Percentiles rank a stretch among this genome's conserved stretches.
Evolutionary conservation across 2,797 vertebrate species (phyloP).

Genomic region (Rhinogobio ventralis): DNA sequence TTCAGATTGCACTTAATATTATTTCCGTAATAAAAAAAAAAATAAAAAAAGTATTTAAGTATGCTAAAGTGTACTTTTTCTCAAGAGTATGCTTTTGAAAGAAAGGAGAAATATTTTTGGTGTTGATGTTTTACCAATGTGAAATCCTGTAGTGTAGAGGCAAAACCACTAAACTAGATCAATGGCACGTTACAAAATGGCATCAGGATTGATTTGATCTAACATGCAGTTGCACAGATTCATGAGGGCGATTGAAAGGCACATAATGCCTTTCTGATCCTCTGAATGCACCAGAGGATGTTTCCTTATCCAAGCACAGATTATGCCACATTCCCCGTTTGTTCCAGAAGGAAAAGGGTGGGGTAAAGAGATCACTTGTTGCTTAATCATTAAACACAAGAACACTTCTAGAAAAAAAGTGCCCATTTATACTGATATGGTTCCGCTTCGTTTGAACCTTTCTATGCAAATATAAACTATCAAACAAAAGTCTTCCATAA

Average conservation of each 20-base stretch:
- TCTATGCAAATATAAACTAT: background rate
- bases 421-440: background rate
- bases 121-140: background rate
- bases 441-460: background rate
- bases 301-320: slow-evolving; percentile 45
- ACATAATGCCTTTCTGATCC: slow-evolving; percentile 47
- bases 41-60: too few species aligned
- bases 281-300: slow-evolving; percentile 45
- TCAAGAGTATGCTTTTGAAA: background rate
- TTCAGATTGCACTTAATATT: background rate
- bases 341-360: slow-evolving; percentile 28
- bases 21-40: background rate
- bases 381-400: background rate
- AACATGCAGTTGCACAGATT: slow-evolving; percentile 26
- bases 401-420: background rate
- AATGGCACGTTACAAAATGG: slow-evolving; percentile 14
- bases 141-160: background rate
- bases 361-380: background rate
- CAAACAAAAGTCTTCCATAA: background rate
- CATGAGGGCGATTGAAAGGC: slow-evolving; percentile 35
- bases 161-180: slow-evolving; percentile 31
- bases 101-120: background rate
- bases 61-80: background rate
- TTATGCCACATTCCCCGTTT: slow-evolving; percentile 25
- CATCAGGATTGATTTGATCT: slow-evolving; percentile 11